Base-by-base conservation (phyloP, 2,113 vertebrate species). In the Poeciliopsis occidentalis region DNA sequence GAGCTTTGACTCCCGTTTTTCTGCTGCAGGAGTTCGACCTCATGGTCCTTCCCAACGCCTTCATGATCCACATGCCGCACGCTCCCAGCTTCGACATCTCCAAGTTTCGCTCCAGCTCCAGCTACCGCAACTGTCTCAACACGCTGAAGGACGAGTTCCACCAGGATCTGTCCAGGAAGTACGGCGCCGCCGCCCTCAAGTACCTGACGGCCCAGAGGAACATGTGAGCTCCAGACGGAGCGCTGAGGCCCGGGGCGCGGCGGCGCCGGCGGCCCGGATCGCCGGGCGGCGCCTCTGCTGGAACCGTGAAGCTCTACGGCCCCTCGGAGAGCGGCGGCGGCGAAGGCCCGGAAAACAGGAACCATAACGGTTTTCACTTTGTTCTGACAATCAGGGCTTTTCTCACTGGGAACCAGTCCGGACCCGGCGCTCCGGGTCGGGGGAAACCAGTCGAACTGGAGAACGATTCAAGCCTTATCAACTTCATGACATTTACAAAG, bases 41-140 rank as follows among this genome's bases (percentile, higher is more conserved):
- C 79, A 94, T 96, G 91, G 97, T 99, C 34, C 94, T 99, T 69
- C 97, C 98, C 0, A 97, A 99, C 2, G 98, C 98, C 75, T 99
- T 98, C 91, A 95, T 96, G 94, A 96, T 99, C 94, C 98, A 99
- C 94, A 96, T 98, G 96, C 98, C 98, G 1, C 98, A 99, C 0
- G 94, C 97, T 0, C 98, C 97, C 32, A 99, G 97, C 93, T 98
- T 97, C 0, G 97, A 98, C 93, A 96, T 98, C 93, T 97, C 97
- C 86, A 97, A 96, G 90, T 99, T 98, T 44, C 97, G 97, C 78
- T 96, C 97, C 85, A 98, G 95, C 30, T 88, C 93, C 0, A 85
- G 93, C 75, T 99, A 99, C 79, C 95, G 97, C 5, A 89, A 92
- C 89, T 99, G 98, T 90, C 94, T 99, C 12, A 94, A 92, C 90